phyloP scores from a whole-genome alignment of 1,140 invertebrate species.

The Amyelois transitella region DNA sequence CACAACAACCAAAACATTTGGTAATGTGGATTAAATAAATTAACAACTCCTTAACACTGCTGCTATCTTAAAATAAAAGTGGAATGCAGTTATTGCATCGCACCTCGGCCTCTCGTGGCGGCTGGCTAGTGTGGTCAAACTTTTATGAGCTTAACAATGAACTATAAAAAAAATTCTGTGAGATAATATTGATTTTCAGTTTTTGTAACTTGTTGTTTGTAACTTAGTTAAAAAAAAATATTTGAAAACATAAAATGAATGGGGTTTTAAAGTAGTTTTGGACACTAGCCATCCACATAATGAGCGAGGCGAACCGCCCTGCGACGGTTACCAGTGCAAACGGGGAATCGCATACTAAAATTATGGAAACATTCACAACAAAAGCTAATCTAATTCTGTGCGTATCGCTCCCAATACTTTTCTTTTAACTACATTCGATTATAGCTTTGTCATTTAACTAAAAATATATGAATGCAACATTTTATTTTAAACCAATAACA shows the following conservation, averaged over 20 bases:
- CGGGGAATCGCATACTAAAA: slow-evolving; percentile 37
- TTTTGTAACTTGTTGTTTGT: too few species aligned
- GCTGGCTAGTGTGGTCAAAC: slow-evolving; percentile 1
- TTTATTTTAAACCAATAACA: slow-evolving; percentile 66
- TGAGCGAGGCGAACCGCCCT: background rate
- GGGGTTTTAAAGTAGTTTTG: too few species aligned
- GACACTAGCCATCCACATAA: background rate
- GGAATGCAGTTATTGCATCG: slow-evolving; percentile 74
- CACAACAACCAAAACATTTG: slow-evolving; percentile 73
- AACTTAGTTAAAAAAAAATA: too few species aligned
- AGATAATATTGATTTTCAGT: too few species aligned
- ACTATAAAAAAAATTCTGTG: too few species aligned
- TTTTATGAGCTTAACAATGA: too few species aligned
- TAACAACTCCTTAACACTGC: slow-evolving; percentile 62
- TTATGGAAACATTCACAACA: slow-evolving; percentile 55
- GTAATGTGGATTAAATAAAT: slow-evolving; percentile 67
- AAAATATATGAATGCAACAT: slow-evolving; percentile 71
- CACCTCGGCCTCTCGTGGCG: slow-evolving; percentile 51
- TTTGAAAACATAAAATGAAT: too few species aligned
- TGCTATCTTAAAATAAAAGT: slow-evolving; percentile 69
- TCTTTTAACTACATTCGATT: slow-evolving; percentile 69
- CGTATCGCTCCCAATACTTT: slow-evolving; percentile 67
- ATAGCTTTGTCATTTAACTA: slow-evolving; percentile 64
- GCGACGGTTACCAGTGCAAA: slow-evolving; percentile 17
- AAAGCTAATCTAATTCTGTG: slow-evolving; percentile 58